Conservation (phyloP, 2,113 vertebrate genomes). For the Cochlearius cochlearius region DNA sequence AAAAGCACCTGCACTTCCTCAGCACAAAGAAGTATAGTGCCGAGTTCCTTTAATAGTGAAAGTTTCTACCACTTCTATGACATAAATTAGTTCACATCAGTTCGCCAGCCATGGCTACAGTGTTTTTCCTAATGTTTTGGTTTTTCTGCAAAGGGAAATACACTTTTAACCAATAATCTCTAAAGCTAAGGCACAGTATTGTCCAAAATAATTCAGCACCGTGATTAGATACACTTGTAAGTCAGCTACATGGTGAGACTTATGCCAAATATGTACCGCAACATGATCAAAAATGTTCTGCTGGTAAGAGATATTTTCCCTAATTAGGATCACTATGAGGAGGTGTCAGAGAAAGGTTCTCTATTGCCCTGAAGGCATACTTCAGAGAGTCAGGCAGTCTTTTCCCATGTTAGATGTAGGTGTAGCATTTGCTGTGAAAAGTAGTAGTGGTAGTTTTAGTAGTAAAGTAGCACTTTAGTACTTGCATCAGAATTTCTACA, state of each 20-base stretch:
- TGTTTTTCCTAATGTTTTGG: rapidly evolving
- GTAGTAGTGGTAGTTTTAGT: background rate
- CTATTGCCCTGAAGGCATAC: background rate
- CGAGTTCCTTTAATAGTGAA: background rate
- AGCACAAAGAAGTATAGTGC: background rate
- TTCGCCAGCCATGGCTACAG: background rate
- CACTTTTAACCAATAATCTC: background rate
- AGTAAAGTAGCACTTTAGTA: background rate
- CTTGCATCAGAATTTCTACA: background rate
- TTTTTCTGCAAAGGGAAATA: background rate
- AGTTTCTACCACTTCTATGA: background rate
- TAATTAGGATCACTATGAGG: background rate
- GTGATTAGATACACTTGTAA: background rate
- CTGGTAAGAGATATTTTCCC: background rate
- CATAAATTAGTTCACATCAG: background rate
- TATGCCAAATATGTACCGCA: background rate
- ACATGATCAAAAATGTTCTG: background rate
- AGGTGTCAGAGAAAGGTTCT: background rate
- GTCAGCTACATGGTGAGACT: background rate
- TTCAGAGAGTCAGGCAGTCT: background rate
- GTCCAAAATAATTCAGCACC: background rate
- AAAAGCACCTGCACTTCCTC: background rate
- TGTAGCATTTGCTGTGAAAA: background rate
- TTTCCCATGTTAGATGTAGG: background rate
- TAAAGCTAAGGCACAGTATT: background rate